Conservation (phyloP, 1,140 invertebrate genomes). For the Aporrectodea caliginosa region DNA sequence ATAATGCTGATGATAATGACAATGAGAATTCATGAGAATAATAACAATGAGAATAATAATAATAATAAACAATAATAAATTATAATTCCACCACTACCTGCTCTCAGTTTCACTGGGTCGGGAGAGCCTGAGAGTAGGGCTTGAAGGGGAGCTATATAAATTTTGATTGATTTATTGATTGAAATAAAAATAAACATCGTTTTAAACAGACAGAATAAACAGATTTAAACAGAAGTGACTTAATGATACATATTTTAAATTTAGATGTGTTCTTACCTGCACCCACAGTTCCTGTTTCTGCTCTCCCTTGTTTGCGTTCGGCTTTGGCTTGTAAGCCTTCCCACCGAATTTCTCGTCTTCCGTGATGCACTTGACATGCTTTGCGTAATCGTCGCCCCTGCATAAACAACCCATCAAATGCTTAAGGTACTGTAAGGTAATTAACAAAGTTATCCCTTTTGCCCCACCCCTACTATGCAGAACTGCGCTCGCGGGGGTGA, state of each 20-base stretch:
- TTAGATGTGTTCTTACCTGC: constrained; percentile 60
- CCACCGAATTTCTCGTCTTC: constrained; percentile 87
- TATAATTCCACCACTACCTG: background rate
- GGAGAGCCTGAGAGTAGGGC: background rate
- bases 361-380: constrained; percentile 84
- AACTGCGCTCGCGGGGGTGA: no score
- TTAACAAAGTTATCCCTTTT: no score
- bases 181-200: background rate
- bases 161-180: background rate
- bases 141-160: background rate
- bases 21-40: background rate
- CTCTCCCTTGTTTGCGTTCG: constrained; percentile 76
- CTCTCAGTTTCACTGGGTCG: background rate
- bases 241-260: constrained; percentile 4
- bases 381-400: constrained; percentile 73
- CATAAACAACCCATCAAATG: no score
- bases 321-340: constrained; percentile 72
- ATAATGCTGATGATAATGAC: no score
- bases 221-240: background rate
- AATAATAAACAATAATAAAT: no score
- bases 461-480: no score
- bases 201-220: background rate
- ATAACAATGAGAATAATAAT: no score
- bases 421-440: no score
- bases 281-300: constrained; percentile 85